Evolutionary conservation across 2,888 invertebrate species (phyloP), one percentile per base, ranked within the genome.

Genomic region (Tholera decimalis): DNA sequence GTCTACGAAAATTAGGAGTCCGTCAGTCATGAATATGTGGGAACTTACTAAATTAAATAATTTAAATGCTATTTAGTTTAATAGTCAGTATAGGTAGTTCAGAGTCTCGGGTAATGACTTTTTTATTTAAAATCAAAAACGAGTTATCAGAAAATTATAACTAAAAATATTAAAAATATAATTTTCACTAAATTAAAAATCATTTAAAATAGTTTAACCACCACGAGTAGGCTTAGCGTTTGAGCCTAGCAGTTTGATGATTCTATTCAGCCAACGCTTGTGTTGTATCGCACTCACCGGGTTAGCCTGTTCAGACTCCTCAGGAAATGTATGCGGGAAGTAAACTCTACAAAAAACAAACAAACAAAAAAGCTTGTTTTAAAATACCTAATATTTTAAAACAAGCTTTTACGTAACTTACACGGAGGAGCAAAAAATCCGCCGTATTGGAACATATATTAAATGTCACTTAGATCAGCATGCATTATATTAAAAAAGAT

Each of bases 251-350:
- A 93, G 85, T 72, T 85, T 91, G 51, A 73, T 79, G 0, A 93
- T 85, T 39, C 94, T 85, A 20, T 83, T 88, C 65, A 87, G 88
- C 94, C 94, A 94, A n/a, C 92, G 90, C 5, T 85, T 87, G 0
- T 89, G 89, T 74, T 94, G 94, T 1, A 79, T 83, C 26, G 89
- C 89, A 66, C 89, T 93, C 69, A 92, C 90, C 0, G 84, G 85
- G 13, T 77, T 84, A 9, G 84, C 77, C 1, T 73, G 64, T 55
- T 88, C 91, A 0, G 86, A 70, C 20, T 85, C 85, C 3, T 86
- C 86, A 7, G 92, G 92, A 75, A 93, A 94, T 15, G 86, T 71
- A 5, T 88, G 59, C 7, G 94, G 92, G 57, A 91, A 88, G 50
- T 77, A 70, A 28, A 80, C 22, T 8, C 93, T 92, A 20, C 63